Evolutionary conservation across 2,797 vertebrate species (phyloP).

Genomic region (Artibeus jamaicensis): DNA sequence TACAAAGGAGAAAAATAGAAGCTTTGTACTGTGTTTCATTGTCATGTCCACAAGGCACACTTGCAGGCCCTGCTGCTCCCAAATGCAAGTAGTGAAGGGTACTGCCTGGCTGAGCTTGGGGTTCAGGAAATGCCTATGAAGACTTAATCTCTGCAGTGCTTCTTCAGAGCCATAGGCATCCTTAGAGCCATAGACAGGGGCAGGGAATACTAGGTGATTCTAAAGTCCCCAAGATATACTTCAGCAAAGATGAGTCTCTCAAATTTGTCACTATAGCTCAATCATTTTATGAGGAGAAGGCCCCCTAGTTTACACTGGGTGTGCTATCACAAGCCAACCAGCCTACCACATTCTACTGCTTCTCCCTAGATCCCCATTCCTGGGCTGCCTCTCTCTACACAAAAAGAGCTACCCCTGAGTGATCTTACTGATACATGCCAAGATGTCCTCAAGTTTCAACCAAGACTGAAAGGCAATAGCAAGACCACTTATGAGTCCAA

Average conservation of each 20-base stretch:
- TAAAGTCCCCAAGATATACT: background rate
- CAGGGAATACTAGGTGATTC: background rate
- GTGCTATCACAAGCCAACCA: background rate
- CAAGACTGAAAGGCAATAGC: background rate
- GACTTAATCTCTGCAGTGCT: background rate
- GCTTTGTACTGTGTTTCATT: background rate
- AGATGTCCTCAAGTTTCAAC: background rate
- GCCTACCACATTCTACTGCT: background rate
- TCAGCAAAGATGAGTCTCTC: background rate
- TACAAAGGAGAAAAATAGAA: background rate
- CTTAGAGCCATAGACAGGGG: background rate
- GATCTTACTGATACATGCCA: background rate
- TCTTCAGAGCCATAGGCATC: background rate
- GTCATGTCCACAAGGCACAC: background rate
- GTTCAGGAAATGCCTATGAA: background rate
- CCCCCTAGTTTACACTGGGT: background rate
- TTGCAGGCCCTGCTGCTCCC: background rate
- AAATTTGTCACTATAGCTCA: background rate
- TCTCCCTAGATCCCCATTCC: background rate
- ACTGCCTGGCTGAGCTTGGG: background rate
- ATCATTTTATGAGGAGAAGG: background rate
- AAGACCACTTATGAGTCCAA: background rate
- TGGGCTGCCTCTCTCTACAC: background rate
- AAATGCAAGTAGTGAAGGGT: background rate
- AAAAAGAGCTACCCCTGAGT: background rate